Base-by-base conservation (phyloP, 2,797 vertebrate species). In the Pangasius krempfi region DNA sequence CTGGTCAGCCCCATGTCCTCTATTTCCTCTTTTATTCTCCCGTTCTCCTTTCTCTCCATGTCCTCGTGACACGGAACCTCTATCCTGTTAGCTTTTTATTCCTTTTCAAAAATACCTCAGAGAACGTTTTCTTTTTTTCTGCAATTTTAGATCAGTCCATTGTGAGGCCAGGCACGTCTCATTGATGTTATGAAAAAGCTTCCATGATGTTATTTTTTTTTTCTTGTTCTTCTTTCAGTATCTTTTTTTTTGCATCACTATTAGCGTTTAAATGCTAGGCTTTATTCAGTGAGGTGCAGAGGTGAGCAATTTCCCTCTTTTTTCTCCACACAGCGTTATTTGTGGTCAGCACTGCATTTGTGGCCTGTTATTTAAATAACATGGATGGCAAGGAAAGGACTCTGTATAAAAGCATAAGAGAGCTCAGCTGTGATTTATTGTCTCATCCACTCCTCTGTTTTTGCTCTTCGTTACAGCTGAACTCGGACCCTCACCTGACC, bases 391-490 rank as follows among this genome's bases (percentile, higher is more conserved):
- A 47, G 58, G 73, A 84, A 80, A 22, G 50, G 27, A 78, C 64
- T n/a, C 25, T 2, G 47, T 33, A 7, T 68, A 75, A 86, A 78
- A 76, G 16, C 50, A 9, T 37, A 37, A 33, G 47, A 50, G 68
- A 64, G 78, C 40, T 22, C 25, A 10, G 44, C 78, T 73, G 78
- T 86, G 88, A 89, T 89, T 86, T 87, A 89, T 86, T n/a, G 79
- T 75, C 81, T 87, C 27, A 5, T 78, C 70, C 75, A 25, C 84
- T 82, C 25, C 56, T 72, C 54, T 80, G 60, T 85, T 87, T 85
- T 44, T 64, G 72, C 75, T 89, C 60, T 89, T 89, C 20, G 33
- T 87, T 85, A 87, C 64, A 6, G 30, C 76, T 84, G 85, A 89
- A 89, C 86, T 87, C 58, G 4, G 81, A 73, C 84, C 84, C 88